Conservation (phyloP, 2,113 vertebrate species). For the Sapajus apella region DNA sequence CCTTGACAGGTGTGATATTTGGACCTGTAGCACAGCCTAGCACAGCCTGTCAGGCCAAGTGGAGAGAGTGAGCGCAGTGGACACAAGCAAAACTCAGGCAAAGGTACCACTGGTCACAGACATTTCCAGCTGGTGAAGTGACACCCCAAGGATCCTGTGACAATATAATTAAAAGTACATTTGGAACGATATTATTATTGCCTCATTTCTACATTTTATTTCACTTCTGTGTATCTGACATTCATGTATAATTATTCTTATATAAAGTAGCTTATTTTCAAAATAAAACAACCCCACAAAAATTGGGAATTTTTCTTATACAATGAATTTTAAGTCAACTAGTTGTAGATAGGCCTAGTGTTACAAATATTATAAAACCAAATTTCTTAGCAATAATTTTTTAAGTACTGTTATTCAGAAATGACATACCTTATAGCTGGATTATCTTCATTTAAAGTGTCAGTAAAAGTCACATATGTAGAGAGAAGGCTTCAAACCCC, state of each 20-base stretch:
- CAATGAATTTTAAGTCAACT: neutral
- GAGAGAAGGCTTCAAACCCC: neutral
- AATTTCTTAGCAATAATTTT: neutral
- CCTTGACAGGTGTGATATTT: too few species aligned
- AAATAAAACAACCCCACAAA: constrained; percentile 1
- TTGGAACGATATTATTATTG: neutral
- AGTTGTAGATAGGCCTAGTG: neutral
- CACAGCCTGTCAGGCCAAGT: too few species aligned
- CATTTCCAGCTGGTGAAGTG: too few species aligned
- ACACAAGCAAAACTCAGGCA: too few species aligned
- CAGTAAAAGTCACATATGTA: neutral
- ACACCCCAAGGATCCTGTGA: too few species aligned
- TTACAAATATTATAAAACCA: neutral
- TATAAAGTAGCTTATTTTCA: neutral
- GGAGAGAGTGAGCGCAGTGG: too few species aligned
- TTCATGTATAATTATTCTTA: neutral
- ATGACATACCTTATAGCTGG: neutral
- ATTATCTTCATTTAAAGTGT: neutral
- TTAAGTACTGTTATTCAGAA: neutral
- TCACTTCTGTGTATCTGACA: neutral
- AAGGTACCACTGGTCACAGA: too few species aligned
- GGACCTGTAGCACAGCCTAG: too few species aligned
- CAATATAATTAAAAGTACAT: neutral
- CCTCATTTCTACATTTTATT: neutral
- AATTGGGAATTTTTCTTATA: neutral